Percentiles rank a stretch among this genome's conserved stretches.
Conservation (phyloP, 2,888 invertebrate genomes). For the Tenodera sinensis region DNA sequence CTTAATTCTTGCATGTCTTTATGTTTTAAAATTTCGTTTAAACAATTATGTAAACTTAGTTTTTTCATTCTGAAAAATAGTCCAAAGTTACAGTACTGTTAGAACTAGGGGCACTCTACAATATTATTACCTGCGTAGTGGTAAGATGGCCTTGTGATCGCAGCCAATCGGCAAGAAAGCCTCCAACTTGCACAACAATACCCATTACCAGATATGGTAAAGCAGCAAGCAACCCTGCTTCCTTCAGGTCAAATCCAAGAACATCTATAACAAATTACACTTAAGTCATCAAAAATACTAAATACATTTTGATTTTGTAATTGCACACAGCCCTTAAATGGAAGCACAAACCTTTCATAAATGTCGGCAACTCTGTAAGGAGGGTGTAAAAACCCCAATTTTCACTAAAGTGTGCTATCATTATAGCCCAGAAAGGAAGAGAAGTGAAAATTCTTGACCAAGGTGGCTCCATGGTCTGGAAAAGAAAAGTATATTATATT, state of each 20-base stretch:
- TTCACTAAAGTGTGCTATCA: conserved; percentile 44
- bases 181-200: conserved; percentile 48
- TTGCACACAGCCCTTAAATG: not conserved
- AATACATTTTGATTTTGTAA: no score
- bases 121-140: conserved; percentile 44
- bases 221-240: conserved; percentile 51
- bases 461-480: conserved; percentile 38
- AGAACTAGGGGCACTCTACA: no score
- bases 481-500: conserved; percentile 1
- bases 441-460: conserved; percentile 43
- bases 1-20: no score
- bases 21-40: no score
- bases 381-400: conserved; percentile 48
- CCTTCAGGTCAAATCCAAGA: conserved; percentile 37
- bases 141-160: conserved; percentile 40
- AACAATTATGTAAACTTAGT: no score
- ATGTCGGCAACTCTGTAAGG: conserved; percentile 46
- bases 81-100: no score
- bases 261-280: conserved; percentile 31
- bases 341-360: conserved; percentile 40
- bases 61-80: no score
- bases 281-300: no score
- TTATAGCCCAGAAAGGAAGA: conserved; percentile 43
- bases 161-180: conserved; percentile 50
- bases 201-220: conserved; percentile 54